A percentile compares a stretch with the other conserved stretches of the same genome.
Evolutionary conservation across 37 sponge, comb jelly and placozoan genomes (phyloP).

Genomic region (Oopsacas minuta): DNA sequence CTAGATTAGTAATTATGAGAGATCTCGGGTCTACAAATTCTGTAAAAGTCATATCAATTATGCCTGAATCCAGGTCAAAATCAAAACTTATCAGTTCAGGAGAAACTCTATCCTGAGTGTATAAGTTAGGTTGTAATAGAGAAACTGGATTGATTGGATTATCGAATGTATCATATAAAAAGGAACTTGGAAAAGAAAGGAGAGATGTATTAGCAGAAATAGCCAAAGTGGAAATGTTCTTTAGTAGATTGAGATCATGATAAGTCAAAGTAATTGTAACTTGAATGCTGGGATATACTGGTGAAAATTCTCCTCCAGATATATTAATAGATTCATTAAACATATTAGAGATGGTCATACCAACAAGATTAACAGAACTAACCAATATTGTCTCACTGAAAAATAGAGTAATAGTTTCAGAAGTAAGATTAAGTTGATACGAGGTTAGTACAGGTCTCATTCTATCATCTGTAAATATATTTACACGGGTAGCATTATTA

Average conservation of each 20-base stretch:
- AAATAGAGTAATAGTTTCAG: conserved; percentile 39
- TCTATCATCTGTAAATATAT: conserved; percentile 41
- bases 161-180: conserved; percentile 58
- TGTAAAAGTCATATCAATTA: conserved; percentile 39
- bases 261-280: conserved; percentile 41
- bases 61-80: conserved; percentile 47
- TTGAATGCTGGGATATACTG: conserved; percentile 25
- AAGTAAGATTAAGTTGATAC: conserved; percentile 52
- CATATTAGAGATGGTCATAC: conserved; percentile 21
- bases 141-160: conserved; percentile 30
- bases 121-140: conserved; percentile 25
- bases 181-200: conserved; percentile 21
- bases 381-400: conserved; percentile 72
- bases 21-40: conserved; percentile 50
- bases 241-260: conserved; percentile 69
- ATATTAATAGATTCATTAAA: conserved; percentile 23
- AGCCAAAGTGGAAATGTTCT: conserved; percentile 51
- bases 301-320: conserved; percentile 35
- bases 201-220: conserved; percentile 26
- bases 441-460: conserved; percentile 41
- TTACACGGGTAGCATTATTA: conserved; percentile 26
- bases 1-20: conserved; percentile 34
- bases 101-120: conserved; percentile 42
- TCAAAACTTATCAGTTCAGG: conserved; percentile 43
- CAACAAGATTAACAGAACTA: conserved; percentile 41